Evolutionary conservation across 2,888 invertebrate species (phyloP), one percentile per base, ranked within the genome.

Genomic region (Caenorhabditis japonica): DNA sequence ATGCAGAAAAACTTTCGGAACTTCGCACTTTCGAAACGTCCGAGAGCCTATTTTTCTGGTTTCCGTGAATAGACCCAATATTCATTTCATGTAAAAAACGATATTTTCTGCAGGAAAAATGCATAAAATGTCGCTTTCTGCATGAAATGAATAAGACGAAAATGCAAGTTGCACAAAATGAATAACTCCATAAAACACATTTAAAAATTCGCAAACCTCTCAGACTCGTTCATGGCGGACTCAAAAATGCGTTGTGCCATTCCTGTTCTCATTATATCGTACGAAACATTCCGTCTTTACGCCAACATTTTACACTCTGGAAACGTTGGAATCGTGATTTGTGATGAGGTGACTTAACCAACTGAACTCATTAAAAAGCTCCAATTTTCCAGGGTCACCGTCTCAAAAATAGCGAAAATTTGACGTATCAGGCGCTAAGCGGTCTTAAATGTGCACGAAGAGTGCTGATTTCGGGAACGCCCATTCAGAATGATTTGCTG

Each of bases 271-370:
- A 95, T 99, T 58, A 95, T 99, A 76, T 97, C 97, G 0, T 99
- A 99, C 88, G 99, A 99, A 90, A 97, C 97, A 2, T 97, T 99
- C 88, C 92, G 99, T 52, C 92, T 97, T 79, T 97, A 99, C 88
- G 92, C 94, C 0, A 90, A 92, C 59, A 94, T 94, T 64, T 90
- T 99, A 46, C 94, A 95, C 87, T 92, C 92, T 69, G 93, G 93
- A 30, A 94, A 94, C 90, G 93, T 99, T 23, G 99, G 97, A 17
- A 90, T 99, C 76, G 94, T 99, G 0, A 91, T 99, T n/a, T 99
- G 99, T 89, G 99, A 99, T 90, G 99, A 99, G 89, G 92, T 86
- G 73, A 23, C 34, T n/a, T 4, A 2, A 23, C 17, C 13, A 30
- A 17, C 17, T 5, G 15, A 44, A 47, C 5, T 7, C 15, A 8